Base-by-base conservation (phyloP, 2,113 vertebrate genomes). In the Pithys albifrons region DNA sequence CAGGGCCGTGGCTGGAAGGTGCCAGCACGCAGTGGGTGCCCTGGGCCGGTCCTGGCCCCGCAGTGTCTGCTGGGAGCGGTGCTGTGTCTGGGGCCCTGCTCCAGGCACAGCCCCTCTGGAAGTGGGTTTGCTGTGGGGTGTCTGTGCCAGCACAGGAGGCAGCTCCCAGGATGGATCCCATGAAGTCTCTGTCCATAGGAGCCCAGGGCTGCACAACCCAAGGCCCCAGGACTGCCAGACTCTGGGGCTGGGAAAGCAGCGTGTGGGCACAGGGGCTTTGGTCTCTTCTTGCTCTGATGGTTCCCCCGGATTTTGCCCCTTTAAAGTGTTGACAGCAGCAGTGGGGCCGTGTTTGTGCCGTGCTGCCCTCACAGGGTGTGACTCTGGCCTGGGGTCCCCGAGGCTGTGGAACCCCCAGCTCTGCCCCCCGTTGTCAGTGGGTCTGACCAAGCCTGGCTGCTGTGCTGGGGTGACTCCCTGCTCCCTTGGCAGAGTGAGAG, bases 41-140 rank as follows among this genome's bases (percentile, higher is more conserved):
- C 6, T 0, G 9, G 1, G 10, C 45, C 0, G 62, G 19, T 46
- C 45, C 45, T 3, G 7, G 73, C 23, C 61, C 2, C 0, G 1
- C 9, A 3, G 43, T 10, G 5, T 25, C 48, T 3, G 2, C 18
- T 0, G 3, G 55, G 54, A 77, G 57, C 1, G 0, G 35, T 8
- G 65, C 59, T 0, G 3, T 7, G 2, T 43, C 19, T 18, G 73
- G 83, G 69, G 51, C 41, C 31, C 33, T 19, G 84, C 37, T 41
- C 8, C 27, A 2, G 5, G 45, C 77, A 43, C 67, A 43, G 11
- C 27, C n/a, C 23, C 52, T 19, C 9, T 4, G 3, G 14, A 24
- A 33, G 33, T 46, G 76, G 67, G 1, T 65, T 69, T 45, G 58
- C 23, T 2, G 6, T 6, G 6, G 55, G 43, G 45, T 79, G 89